Evolutionary conservation across 2,888 invertebrate species (phyloP).

Genomic region (Pycnomerus fuliginosus): DNA sequence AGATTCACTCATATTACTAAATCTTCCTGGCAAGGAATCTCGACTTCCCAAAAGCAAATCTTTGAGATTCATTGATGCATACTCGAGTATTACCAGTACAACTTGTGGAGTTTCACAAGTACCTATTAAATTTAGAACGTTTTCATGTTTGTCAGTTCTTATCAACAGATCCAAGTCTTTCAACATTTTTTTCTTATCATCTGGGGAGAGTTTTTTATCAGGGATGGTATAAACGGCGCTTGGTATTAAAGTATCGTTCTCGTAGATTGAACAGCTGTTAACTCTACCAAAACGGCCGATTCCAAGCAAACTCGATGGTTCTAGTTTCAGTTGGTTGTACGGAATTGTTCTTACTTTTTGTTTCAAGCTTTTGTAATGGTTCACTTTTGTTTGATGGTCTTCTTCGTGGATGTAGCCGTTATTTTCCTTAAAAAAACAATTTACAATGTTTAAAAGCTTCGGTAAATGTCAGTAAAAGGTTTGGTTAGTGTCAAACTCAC

Average conservation of each 20-base stretch:
- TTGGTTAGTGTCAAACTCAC: too few species aligned
- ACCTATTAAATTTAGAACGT: slow-evolving; percentile 73
- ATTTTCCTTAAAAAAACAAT: too few species aligned
- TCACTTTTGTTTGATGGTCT: slow-evolving; percentile 61
- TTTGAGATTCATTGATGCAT: slow-evolving; percentile 67
- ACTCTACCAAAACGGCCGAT: slow-evolving; percentile 78
- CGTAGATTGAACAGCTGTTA: slow-evolving; percentile 68
- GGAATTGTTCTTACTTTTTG: slow-evolving; percentile 75
- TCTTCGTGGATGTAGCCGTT: slow-evolving; percentile 76
- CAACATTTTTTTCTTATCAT: slow-evolving; percentile 57
- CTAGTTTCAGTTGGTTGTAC: slow-evolving; percentile 69
- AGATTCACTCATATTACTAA: slow-evolving; percentile 60
- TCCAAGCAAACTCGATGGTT: slow-evolving; percentile 65
- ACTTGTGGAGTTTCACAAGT: slow-evolving; percentile 77
- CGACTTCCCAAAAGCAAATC: slow-evolving; percentile 65
- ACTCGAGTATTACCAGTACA: slow-evolving; percentile 72
- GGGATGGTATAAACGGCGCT: slow-evolving; percentile 67
- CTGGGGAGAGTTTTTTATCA: slow-evolving; percentile 54
- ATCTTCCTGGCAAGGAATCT: slow-evolving; percentile 56
- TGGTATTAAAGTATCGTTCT: slow-evolving; percentile 58
- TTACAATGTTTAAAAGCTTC: too few species aligned
- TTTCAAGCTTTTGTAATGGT: slow-evolving; percentile 73
- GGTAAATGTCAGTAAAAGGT: too few species aligned
- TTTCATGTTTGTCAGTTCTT: slow-evolving; percentile 67
- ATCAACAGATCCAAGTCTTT: slow-evolving; percentile 73